These are phyloP conservation scores for Heliothis virescens DNA, from an alignment of 1,140 invertebrate genomes.

Conservation along the genomic window DNA sequence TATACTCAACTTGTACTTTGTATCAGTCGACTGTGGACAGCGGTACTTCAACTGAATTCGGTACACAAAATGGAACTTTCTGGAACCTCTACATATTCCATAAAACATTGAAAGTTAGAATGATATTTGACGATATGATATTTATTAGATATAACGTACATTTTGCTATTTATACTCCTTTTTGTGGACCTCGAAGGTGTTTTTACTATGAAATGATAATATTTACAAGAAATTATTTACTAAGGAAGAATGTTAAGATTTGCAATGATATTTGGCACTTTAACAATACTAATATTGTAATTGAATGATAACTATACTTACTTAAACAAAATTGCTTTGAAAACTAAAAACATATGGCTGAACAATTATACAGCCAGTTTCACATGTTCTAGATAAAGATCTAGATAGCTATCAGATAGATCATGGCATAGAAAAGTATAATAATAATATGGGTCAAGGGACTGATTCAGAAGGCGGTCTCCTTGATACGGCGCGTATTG, in stretches of 20 bases:
- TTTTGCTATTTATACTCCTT: constrained; percentile 7
- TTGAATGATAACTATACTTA: too few species aligned
- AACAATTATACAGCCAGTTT: too few species aligned
- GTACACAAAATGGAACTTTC: not conserved
- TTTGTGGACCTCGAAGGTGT: constrained; percentile 18
- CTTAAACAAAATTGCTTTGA: not conserved
- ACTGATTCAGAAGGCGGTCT: too few species aligned
- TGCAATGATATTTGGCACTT: constrained; percentile 32
- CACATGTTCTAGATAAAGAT: too few species aligned
- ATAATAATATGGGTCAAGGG: too few species aligned
- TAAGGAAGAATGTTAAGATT: not conserved
- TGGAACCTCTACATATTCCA: constrained; percentile 10
- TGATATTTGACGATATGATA: constrained; percentile 35
- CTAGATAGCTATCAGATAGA: too few species aligned
- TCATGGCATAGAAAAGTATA: too few species aligned
- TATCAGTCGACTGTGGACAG: constrained; percentile 50
- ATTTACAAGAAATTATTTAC: not conserved
- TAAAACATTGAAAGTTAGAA: constrained; percentile 17
- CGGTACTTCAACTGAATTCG: not conserved
- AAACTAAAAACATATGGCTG: not conserved
- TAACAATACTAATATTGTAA: constrained; percentile 5
- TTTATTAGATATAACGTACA: constrained; percentile 24
- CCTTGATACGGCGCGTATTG: too few species aligned
- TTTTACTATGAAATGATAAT: not conserved
- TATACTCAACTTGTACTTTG: constrained; percentile 66